Base-by-base conservation (phyloP, 2,113 vertebrate species). In the Synodontis membranacea region DNA sequence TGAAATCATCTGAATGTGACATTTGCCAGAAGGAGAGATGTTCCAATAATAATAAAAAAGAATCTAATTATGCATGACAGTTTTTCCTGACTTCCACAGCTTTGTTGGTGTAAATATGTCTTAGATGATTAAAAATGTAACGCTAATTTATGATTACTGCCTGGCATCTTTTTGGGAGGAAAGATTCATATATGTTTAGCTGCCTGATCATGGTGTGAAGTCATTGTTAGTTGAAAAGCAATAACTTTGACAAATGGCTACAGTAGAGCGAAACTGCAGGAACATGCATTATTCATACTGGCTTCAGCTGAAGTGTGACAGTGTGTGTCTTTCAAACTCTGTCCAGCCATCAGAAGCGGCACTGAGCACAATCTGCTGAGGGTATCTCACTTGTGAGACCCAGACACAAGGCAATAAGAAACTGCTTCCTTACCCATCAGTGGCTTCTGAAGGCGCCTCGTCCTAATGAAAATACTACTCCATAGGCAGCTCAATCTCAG, bases 401-500 rank as follows among this genome's bases (percentile, higher is more conserved):
- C 76, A 72, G 50, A 50, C 37, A n/a, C 58, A 46, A 80, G 60
- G 85, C 82, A 62, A 68, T 62, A 86, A 86, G 81, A 86, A 83
- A 88, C 54, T 46, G 70, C 68, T 62, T 75, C 34, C 78, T 87
- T 83, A 83, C 84, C 86, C 68, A 44, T 56, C 88, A 52, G 48
- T 72, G 72, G 75, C 78, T 88, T 87, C 62, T 14, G 15, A 78
- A 78, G 86, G 86, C 78, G 60, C 84, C 82, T 82, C 15, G 10
- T 60, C 74, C 68, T 75, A 88, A 91, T 86, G 70, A 85, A 86
- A 88, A 85, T 68, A 62, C 83, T 86, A 48, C 84, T 87, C 75
- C 68, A 82, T 82, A 87, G 88, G 86, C 76, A 84, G 84, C 86
- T 89, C 88, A 84, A 84, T 90, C 76, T 88, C 72, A 21, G 76